Percentiles rank a stretch among this genome's conserved stretches.
These are phyloP conservation scores for Nebria brevicollis DNA, from an alignment of 2,888 invertebrate species.

Conservation along the genomic window DNA sequence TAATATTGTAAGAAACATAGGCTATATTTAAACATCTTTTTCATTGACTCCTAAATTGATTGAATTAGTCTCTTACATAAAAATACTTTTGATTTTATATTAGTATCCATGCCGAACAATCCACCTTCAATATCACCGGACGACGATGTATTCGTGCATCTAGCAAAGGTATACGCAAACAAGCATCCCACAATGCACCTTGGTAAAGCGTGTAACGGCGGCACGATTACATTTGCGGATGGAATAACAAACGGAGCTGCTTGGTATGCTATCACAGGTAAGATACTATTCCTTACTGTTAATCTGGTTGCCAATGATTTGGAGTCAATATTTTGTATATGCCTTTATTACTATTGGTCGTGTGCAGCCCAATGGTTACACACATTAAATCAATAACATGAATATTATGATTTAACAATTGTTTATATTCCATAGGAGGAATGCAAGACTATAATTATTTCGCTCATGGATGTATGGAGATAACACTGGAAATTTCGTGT, in stretches of 20 bases:
- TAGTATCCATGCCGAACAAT: slow-evolving; percentile 10
- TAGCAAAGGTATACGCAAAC: slow-evolving; percentile 68
- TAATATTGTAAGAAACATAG: too few species aligned
- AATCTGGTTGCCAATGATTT: neutral
- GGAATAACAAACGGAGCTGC: slow-evolving; percentile 76
- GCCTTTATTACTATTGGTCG: neutral
- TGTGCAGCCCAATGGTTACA: neutral
- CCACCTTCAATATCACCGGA: slow-evolving; percentile 68
- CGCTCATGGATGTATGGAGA: slow-evolving; percentile 72
- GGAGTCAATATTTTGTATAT: neutral
- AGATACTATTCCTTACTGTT: neutral
- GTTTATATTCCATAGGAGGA: slow-evolving; percentile 58
- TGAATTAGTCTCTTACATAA: neutral
- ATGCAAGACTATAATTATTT: slow-evolving; percentile 79
- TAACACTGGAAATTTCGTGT: slow-evolving; percentile 74
- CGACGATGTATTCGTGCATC: slow-evolving; percentile 71
- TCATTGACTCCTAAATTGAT: neutral
- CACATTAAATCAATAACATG: slow-evolving; percentile 16
- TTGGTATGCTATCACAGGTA: slow-evolving; percentile 70
- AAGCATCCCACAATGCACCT: slow-evolving; percentile 69
- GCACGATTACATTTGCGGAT: slow-evolving; percentile 60
- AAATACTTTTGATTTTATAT: neutral
- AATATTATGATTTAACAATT: slow-evolving; percentile 13
- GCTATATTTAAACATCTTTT: too few species aligned
- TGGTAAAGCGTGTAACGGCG: slow-evolving; percentile 62